Evolutionary conservation across 1,140 invertebrate genomes (phyloP), one percentile per base, ranked within the genome.

Genomic region (Pseudoatta argentina): DNA sequence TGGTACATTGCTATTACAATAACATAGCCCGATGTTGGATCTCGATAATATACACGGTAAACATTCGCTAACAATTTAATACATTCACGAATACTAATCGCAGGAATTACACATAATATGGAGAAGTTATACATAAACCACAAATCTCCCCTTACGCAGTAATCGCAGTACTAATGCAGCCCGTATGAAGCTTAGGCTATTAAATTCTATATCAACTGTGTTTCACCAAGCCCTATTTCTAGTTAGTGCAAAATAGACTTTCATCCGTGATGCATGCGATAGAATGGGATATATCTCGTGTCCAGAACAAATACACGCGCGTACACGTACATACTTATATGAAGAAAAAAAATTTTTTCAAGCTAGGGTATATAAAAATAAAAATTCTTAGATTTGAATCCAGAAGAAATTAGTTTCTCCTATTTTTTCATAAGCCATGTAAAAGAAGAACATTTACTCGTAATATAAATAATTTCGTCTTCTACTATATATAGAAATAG

Each of bases 191-290:
- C 79, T 75, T 34, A 83, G 69, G 69, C 55, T 83, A 83, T 83
- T 83, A 83, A 83, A 83, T 83, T 44, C 79, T 83, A 61, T 83
- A 83, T 83, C 79, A 61, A 27, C 79, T 63, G 55, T 61, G 55
- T 83, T 83, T n/a, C 79, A 59, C 39, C 57, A 83, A 75, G 79
- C 69, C 69, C 79, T 73, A 73, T 82, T 83, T 73, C 79, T 75
- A 73, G 78, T 71, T 67, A 55, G 78, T 10, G 6, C 51, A 18
- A 59, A 64, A 24, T 55, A 69, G 51, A 81, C 66, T 81, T 81
- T 51, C 34, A 39, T 72, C 44, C 39, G 39, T n/a, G 14, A 63
- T 48, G 66, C 48, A 77, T 59, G 27, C 27, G 5, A 53, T 67
- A 24, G 14, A 66, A 79, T 44, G 51, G 5, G 51, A 34, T 18